Evolutionary conservation across 37 sponge, comb jelly and placozoan species (phyloP), one percentile per base, ranked within the genome.

Genomic region (Spongilla lacustris): DNA sequence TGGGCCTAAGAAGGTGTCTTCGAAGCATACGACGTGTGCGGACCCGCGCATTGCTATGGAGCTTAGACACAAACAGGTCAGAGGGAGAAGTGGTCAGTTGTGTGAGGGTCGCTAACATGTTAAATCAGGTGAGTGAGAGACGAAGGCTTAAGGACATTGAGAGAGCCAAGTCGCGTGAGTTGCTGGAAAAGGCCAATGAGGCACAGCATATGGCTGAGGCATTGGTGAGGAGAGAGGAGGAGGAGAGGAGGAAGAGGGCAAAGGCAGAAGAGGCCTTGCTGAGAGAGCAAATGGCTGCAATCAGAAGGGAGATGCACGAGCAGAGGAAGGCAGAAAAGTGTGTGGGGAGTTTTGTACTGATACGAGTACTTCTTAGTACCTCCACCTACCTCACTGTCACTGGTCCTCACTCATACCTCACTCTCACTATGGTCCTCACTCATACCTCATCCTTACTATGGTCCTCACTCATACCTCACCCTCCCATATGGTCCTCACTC

Each of bases 1-100:
- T 27, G n/a, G 3, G 13, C 24, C 48, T 31, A 50, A 28, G 32
- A 48, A 2, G 33, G 76, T 49, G 76, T 26, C 33, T 25, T 76
- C 28, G 68, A 67, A 23, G 5, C 29, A 28, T 68, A 23, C 26
- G 33, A 17, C 21, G 58, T 58, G 58, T 17, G 58, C 21, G 31
- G 90, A 93, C 71, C 93, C 93, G 2, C 67, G 81, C 19, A 72
- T 89, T 71, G 32, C 89, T 79, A 93, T 93, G 90, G 90, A 93
- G 67, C 82, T 85, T 86, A 85, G 93, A 72, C 93, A 93, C 69
- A 82, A 83, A 50, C 35, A 83, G 79, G 93, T 93, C 24, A 38
- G 87, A n/a, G 22, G 21, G 74, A n/a, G 69, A 27, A 8, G 49
- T 48, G 34, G 38, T 58, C 8, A 27, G 30, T 35, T 48, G 8